A percentile compares a stretch with the other conserved stretches of the same genome.
phyloP scores from a whole-genome alignment of 2,888 invertebrate genomes.

The Tiliacea aurago region DNA sequence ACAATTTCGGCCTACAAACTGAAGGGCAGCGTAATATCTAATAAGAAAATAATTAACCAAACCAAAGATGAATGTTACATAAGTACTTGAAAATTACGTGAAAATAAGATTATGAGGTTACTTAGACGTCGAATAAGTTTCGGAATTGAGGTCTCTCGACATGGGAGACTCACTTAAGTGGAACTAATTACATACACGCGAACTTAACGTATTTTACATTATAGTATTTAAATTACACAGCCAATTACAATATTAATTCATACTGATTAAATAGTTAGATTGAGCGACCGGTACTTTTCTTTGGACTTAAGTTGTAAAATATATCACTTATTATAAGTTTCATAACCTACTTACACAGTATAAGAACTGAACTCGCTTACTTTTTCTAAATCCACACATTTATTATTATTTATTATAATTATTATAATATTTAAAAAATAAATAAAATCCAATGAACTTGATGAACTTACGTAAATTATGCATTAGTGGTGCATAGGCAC shows the following conservation, averaged over 20 bases:
- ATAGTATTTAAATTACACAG: not conserved
- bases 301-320: no score
- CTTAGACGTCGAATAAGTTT: slow-evolving; percentile 32
- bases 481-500: no score
- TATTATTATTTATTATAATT: no score
- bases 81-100: slow-evolving; percentile 47
- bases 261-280: not conserved
- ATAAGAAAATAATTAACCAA: slow-evolving; percentile 42
- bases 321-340: no score
- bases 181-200: slow-evolving; percentile 16
- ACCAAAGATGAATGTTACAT: slow-evolving; percentile 32
- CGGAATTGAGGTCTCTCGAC: not conserved
- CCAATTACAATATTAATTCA: not conserved
- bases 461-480: no score
- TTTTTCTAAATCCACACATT: no score
- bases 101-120: slow-evolving; percentile 47
- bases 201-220: slow-evolving; percentile 8
- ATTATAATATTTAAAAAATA: no score
- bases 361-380: no score
- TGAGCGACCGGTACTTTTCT: no score
- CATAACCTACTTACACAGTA: no score
- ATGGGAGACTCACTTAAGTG: slow-evolving; percentile 13
- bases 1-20: slow-evolving; percentile 4
- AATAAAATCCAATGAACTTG: no score
- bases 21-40: slow-evolving; percentile 9